Evolutionary conservation across 53 echinoderm and acorn worm genomes (phyloP), one percentile per base, ranked within the genome.

Genomic region (Echinometra lucunter): DNA sequence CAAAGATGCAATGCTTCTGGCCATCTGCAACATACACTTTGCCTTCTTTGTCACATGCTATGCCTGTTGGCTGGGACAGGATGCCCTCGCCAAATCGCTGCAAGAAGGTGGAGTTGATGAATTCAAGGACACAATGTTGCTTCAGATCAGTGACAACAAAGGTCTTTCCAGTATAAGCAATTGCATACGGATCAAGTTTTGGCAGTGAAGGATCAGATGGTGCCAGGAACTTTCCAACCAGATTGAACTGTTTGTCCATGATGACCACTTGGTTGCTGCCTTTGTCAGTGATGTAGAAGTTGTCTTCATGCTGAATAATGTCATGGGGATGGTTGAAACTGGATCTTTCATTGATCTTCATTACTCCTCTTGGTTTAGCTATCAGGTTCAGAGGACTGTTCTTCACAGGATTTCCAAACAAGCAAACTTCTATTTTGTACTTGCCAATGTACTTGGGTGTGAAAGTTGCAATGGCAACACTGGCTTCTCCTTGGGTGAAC

Each of bases 1-100:
- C 93, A 78, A 45, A 92, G 58, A 96, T 95, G 55, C 96, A 96
- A 60, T 89, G 53, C 72, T 95, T 92, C 92, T 92, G 44, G 56
- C 91, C 88, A 92, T 96, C 96, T 23, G 96, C 96, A 34, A 96
- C 95, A 63, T 96, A 96, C 2, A 96, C 95, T 42, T 91, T 92
- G 40, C 96, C 96, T 45, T 75, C 55, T 32, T 95, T 95, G 74
- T 42, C 88, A 7, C 95, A 95, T 57, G 95, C 96, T 44, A 96
- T 93, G 40, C 96, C 96, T 18, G 96, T 96, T 25, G 96, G 96
- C 4, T 88, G 88, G 15, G 88, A 57, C 5, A 96, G 89, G 80
- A 96, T 34, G 38, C 45, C 95, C 55, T 92, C 60, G 11, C 96
- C 96, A 60, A 95, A 83, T 35, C 91, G 63, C 78, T 89, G 95